These are phyloP conservation scores for Pseudomugil gertrudae DNA, from an alignment of 2,797 vertebrate species.

Conservation along the genomic window DNA sequence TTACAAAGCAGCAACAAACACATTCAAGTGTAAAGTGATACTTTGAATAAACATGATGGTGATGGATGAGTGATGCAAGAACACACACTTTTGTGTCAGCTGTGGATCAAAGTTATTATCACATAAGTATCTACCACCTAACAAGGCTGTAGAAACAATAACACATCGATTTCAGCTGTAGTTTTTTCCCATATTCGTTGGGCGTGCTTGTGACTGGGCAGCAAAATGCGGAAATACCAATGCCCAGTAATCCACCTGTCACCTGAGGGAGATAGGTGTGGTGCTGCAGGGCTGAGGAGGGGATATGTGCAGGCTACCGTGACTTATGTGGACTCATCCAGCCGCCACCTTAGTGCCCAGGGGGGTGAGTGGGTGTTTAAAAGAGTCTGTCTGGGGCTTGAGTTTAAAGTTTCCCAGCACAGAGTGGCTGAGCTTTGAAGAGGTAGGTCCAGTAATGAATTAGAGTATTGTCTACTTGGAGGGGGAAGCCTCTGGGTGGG, in stretches of 20 bases:
- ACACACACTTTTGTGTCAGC: not conserved
- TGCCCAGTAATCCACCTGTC: slow-evolving; percentile 73
- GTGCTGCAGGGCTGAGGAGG: slow-evolving; percentile 67
- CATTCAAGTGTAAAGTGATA: slow-evolving; percentile 38
- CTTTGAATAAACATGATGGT: slow-evolving; percentile 47
- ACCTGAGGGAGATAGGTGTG: slow-evolving; percentile 78
- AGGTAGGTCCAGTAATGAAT: slow-evolving; percentile 80
- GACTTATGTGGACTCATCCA: slow-evolving; percentile 81
- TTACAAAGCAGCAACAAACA: slow-evolving; percentile 77
- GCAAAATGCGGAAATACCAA: slow-evolving; percentile 67
- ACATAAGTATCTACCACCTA: not conserved
- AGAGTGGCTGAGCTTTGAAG: slow-evolving; percentile 78
- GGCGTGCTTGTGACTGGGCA: slow-evolving; percentile 28
- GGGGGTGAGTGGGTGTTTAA: slow-evolving; percentile 74
- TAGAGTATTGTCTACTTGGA: slow-evolving; percentile 73
- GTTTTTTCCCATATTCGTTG: slow-evolving; percentile 53
- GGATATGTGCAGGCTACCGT: slow-evolving; percentile 75
- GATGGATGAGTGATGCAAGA: not conserved
- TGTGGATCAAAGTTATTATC: not conserved
- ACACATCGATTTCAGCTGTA: slow-evolving; percentile 1
- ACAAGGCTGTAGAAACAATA: slow-evolving; percentile 3
- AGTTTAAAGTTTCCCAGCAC: slow-evolving; percentile 77
- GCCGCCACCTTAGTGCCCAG: slow-evolving; percentile 76
- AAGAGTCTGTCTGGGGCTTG: slow-evolving; percentile 67
- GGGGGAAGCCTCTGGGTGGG: slow-evolving; percentile 77